Evolutionary conservation across 2,888 invertebrate species (phyloP).

Genomic region (Pyrgus malvae): DNA sequence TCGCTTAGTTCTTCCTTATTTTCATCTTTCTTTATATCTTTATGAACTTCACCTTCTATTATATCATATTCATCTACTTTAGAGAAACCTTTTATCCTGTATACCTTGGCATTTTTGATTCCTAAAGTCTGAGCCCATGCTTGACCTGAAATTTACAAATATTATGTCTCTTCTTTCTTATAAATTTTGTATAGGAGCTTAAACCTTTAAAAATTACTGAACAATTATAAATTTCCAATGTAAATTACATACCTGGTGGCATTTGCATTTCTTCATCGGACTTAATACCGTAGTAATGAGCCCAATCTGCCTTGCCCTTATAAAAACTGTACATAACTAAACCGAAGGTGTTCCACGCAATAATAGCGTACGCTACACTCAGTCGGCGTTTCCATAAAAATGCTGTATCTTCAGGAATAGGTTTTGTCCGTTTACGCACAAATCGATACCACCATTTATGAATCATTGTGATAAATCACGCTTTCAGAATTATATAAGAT

Average conservation of each 20-base stretch:
- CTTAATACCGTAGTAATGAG: conserved; percentile 84
- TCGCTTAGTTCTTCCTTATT: conserved; percentile 31
- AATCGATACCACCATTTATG: conserved; percentile 71
- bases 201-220: background rate
- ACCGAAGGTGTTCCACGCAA: conserved; percentile 88
- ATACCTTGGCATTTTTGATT: conserved; percentile 80
- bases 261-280: conserved; percentile 79
- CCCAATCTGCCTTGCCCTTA: conserved; percentile 85
- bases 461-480: conserved; percentile 43
- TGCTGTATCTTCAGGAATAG: conserved; percentile 74
- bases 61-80: conserved; percentile 75
- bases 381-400: conserved; percentile 83
- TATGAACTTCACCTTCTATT: conserved; percentile 57
- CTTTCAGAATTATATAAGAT: background rate
- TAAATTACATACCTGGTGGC: conserved; percentile 81
- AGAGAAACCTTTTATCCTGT: conserved; percentile 75
- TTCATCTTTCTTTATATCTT: conserved; percentile 29
- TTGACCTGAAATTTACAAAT: conserved; percentile 65
- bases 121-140: conserved; percentile 81
- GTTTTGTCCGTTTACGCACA: conserved; percentile 65
- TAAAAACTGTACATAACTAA: conserved; percentile 81
- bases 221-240: background rate
- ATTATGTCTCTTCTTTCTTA: too few relatives aligned
- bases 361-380: conserved; percentile 83
- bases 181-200: too few relatives aligned